Conservation (phyloP, 2,888 invertebrate species). For the Magallana nippona region DNA sequence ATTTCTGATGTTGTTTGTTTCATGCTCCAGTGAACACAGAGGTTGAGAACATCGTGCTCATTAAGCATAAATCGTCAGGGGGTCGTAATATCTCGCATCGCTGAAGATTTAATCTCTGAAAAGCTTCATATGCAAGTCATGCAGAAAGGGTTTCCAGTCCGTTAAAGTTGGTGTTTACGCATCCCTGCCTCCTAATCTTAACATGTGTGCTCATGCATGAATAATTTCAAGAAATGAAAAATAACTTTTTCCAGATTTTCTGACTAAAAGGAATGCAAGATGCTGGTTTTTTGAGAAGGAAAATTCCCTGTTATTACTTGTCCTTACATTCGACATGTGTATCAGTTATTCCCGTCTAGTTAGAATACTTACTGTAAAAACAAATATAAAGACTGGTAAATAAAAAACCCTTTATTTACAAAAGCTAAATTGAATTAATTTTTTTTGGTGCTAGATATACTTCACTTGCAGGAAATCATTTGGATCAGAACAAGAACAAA, state of each 20-base stretch:
- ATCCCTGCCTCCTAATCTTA: conserved; percentile 28
- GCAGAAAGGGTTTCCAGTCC: conserved; percentile 33
- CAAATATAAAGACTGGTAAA: too few species aligned
- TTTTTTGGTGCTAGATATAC: background rate
- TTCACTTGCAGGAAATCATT: background rate
- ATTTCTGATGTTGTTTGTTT: conserved; percentile 36
- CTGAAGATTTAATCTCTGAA: conserved; percentile 30
- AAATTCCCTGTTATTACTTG: background rate
- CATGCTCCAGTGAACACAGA: conserved; percentile 33
- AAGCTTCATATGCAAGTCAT: conserved; percentile 30
- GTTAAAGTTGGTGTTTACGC: conserved; percentile 29
- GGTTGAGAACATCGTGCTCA: conserved; percentile 35
- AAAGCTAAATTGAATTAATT: background rate
- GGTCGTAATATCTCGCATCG: conserved; percentile 39
- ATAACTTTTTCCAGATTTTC: conserved; percentile 32
- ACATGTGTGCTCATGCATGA: conserved; percentile 33
- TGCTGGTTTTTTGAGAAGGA: background rate
- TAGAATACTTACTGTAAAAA: too few species aligned
- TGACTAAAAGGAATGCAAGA: conserved; percentile 20
- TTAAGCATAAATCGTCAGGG: conserved; percentile 43
- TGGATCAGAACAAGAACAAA: background rate
- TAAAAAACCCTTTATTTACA: too few species aligned
- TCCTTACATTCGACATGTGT: background rate
- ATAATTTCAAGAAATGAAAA: conserved; percentile 30
- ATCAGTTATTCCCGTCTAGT: background rate